Evolutionary conservation across 2,888 invertebrate genomes (phyloP).

Genomic region (Ganaspis brasiliensis): DNA sequence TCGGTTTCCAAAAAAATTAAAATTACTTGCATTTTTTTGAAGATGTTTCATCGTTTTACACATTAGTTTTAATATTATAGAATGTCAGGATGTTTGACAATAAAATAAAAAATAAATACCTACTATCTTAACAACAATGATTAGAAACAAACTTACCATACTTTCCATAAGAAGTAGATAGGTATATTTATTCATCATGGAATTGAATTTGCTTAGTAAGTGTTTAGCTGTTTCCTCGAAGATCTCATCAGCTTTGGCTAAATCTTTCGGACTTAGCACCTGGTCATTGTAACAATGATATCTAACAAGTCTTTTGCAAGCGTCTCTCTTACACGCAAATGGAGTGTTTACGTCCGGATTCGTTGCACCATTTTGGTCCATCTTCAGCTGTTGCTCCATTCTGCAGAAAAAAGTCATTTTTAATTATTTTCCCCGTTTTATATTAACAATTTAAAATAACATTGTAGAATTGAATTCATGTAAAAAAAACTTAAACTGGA

Average conservation of each 20-base stretch:
- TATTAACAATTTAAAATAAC: no score
- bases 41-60: no score
- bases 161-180: slow-evolving; percentile 89
- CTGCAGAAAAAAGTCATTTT: slow-evolving; percentile 79
- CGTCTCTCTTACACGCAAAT: slow-evolving; percentile 87
- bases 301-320: slow-evolving; percentile 87
- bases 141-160: slow-evolving; percentile 87
- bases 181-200: slow-evolving; percentile 88
- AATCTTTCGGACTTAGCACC: slow-evolving; percentile 84
- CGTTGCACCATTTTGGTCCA: slow-evolving; percentile 88
- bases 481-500: no score
- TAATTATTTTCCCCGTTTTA: no score
- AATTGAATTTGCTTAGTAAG: slow-evolving; percentile 86
- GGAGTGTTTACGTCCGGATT: slow-evolving; percentile 89
- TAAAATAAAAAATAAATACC: no score
- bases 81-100: no score
- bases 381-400: slow-evolving; percentile 88
- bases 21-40: no score
- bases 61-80: no score
- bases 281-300: slow-evolving; percentile 90
- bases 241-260: slow-evolving; percentile 86
- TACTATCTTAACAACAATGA: no score
- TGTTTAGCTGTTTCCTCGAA: slow-evolving; percentile 86
- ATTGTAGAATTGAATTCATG: no score
- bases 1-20: no score